Conservation (phyloP, 2,888 invertebrate genomes). For the Eupithecia pulchellata region DNA sequence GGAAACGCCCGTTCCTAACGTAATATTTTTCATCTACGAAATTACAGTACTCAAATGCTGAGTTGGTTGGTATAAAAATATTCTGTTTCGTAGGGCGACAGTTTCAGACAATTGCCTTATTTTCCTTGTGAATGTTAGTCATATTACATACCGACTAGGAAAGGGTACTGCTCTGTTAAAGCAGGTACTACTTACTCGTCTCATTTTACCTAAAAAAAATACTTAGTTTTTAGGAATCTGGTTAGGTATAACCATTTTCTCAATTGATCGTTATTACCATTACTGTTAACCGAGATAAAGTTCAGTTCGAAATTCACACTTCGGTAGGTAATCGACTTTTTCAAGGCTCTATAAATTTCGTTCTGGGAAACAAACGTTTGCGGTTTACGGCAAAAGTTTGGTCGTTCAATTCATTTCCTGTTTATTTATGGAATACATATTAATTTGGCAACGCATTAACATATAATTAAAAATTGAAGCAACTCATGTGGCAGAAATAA, state of each 20-base stretch:
- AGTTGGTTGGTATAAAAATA: conserved; percentile 20
- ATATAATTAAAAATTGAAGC: background rate
- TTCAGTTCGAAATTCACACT: conserved; percentile 34
- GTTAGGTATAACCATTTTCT: conserved; percentile 21
- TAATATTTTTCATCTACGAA: conserved; percentile 37
- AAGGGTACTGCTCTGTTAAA: background rate
- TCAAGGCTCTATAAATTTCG: conserved; percentile 35
- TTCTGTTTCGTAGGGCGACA: conserved; percentile 13
- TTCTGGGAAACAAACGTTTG: conserved; percentile 32
- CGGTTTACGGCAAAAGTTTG: conserved; percentile 35
- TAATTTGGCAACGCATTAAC: background rate
- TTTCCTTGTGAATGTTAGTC: background rate
- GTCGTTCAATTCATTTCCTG: conserved; percentile 19
- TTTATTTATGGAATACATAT: background rate
- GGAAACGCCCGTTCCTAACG: conserved; percentile 28
- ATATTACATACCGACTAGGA: background rate
- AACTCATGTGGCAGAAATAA: background rate
- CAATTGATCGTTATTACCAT: conserved; percentile 39
- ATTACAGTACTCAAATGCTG: conserved; percentile 27
- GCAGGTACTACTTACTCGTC: background rate
- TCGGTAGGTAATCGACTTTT: conserved; percentile 37
- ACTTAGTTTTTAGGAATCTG: background rate
- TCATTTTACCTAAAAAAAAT: background rate
- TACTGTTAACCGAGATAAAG: conserved; percentile 22
- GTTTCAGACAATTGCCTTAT: conserved; percentile 4